phyloP scores from a whole-genome alignment of 2,113 vertebrate genomes.

The Todiramphus chloris region DNA sequence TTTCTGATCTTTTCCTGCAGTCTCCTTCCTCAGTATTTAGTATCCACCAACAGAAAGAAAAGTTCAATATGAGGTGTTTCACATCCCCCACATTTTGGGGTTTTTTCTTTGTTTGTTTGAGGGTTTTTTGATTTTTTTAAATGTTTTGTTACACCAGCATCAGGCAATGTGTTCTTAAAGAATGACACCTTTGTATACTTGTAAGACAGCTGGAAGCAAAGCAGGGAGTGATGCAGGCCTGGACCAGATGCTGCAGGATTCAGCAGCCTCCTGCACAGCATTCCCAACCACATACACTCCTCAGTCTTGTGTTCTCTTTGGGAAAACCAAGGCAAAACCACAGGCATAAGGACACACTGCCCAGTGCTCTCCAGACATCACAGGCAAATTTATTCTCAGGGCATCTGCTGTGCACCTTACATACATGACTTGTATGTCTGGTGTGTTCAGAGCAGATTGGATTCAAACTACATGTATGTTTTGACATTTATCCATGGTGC shows the following conservation, averaged over 20 bases:
- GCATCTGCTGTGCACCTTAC: neutral
- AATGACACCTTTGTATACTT: neutral
- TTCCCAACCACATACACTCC: neutral
- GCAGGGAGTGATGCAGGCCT: neutral
- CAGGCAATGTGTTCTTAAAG: neutral
- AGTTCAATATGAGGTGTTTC: neutral
- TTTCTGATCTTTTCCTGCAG: neutral
- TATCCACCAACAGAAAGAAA: neutral
- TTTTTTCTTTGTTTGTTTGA: neutral
- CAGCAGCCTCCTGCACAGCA: neutral
- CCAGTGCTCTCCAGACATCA: neutral
- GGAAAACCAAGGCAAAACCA: neutral
- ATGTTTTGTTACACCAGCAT: neutral
- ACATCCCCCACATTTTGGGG: neutral
- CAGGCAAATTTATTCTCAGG: neutral
- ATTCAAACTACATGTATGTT: neutral
- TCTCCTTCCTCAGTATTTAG: neutral
- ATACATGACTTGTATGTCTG: accelerated
- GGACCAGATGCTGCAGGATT: neutral
- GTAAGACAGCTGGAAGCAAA: neutral
- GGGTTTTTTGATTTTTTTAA: neutral
- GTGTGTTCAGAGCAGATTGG: neutral
- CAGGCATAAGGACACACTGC: neutral
- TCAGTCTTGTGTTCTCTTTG: neutral
- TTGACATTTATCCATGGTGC: neutral